Percentiles rank a stretch among this genome's conserved stretches.
phyloP scores from a whole-genome alignment of 1,140 invertebrate species.

The Papilio helenus region DNA sequence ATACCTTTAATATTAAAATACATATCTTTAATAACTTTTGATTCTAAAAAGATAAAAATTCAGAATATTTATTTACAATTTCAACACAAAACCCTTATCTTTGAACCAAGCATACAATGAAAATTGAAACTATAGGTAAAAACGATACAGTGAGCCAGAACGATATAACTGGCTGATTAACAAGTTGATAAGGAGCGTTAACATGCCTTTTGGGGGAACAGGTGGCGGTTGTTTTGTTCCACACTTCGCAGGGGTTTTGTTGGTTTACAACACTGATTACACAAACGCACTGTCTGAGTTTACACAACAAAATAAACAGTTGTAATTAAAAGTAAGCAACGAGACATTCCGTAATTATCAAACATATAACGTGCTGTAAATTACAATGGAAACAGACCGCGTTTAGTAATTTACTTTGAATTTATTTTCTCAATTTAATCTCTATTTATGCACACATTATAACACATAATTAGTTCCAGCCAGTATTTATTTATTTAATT shows the following conservation, averaged over 20 bases:
- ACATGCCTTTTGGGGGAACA: conserved; percentile 25
- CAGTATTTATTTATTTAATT: too few species aligned
- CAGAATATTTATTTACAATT: background rate
- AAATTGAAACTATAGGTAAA: conserved; percentile 3
- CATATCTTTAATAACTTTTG: background rate
- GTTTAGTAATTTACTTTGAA: background rate
- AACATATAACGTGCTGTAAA: conserved; percentile 10
- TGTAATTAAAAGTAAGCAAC: conserved; percentile 15
- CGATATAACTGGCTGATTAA: conserved; percentile 15
- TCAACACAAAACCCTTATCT: background rate
- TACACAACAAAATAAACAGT: conserved; percentile 37
- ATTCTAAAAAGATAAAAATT: too few species aligned
- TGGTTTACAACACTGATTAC: conserved; percentile 29
- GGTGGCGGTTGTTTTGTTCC: conserved; percentile 15
- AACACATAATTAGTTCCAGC: background rate
- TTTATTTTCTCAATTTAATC: background rate
- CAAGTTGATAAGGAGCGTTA: conserved; percentile 26
- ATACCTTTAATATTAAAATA: background rate
- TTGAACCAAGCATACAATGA: background rate
- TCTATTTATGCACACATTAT: background rate
- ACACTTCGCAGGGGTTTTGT: conserved; percentile 17
- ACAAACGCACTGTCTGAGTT: conserved; percentile 30
- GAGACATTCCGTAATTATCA: conserved; percentile 29
- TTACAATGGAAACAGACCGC: background rate
- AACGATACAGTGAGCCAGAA: conserved; percentile 9